Percentiles rank a stretch among this genome's conserved stretches.
Evolutionary conservation across 2,113 vertebrate genomes (phyloP).

Genomic region (Stegastes partitus): DNA sequence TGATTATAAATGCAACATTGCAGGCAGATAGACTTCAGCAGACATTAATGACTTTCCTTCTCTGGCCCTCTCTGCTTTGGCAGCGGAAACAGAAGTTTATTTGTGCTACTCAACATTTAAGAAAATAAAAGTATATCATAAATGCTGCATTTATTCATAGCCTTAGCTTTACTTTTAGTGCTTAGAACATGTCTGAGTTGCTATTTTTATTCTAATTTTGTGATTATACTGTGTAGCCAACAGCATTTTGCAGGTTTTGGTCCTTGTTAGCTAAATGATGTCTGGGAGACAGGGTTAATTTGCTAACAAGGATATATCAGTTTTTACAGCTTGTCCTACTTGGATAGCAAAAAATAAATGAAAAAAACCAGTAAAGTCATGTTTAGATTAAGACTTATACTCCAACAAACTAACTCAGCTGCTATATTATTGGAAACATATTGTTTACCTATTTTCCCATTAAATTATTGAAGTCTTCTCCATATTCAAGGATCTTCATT

Average conservation of each 20-base stretch:
- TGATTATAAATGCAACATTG: not conserved
- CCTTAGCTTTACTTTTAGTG: too few species aligned
- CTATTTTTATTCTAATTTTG: too few species aligned
- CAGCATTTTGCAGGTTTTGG: too few species aligned
- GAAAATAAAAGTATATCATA: too few species aligned
- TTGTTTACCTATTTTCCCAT: not conserved
- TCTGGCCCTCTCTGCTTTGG: not conserved
- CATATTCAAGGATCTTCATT: conserved; percentile 9
- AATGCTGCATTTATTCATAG: too few species aligned
- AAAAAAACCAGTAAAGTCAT: not conserved
- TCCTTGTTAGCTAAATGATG: too few species aligned
- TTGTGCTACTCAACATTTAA: too few species aligned
- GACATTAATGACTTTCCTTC: not conserved
- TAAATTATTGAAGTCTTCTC: not conserved
- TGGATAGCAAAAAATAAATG: too few species aligned
- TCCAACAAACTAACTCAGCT: not conserved
- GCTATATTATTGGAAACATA: not conserved
- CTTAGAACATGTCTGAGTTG: too few species aligned
- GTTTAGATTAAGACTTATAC: not conserved
- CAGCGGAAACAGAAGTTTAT: not conserved
- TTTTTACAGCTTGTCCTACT: not conserved
- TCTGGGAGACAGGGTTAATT: too few species aligned
- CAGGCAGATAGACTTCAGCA: not conserved
- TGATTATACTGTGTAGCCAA: too few species aligned
- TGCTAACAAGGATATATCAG: not conserved